Evolutionary conservation across 2,113 vertebrate species (phyloP).

Genomic region (Steatornis caripensis): DNA sequence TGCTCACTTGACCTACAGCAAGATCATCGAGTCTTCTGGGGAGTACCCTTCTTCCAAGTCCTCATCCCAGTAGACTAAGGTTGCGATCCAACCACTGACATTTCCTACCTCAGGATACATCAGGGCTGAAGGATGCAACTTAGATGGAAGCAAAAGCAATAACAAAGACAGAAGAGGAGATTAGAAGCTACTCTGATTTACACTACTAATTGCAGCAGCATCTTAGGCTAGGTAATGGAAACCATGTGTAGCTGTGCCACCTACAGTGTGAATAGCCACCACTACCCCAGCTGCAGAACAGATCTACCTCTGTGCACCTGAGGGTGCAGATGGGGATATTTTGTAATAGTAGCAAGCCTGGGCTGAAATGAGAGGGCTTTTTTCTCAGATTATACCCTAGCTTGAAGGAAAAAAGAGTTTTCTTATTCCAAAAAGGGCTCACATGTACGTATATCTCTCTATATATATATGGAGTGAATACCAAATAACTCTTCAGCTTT

Average conservation of each 20-base stretch:
- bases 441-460: rapidly evolving
- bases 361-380: not conserved
- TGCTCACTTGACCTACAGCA: not conserved
- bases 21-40: not conserved
- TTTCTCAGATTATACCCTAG: not conserved
- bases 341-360: not conserved
- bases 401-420: not conserved
- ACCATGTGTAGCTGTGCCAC: not conserved
- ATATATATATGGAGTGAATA: not conserved
- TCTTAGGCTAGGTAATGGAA: not conserved
- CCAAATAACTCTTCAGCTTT: not conserved
- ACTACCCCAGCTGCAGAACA: not conserved
- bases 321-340: not conserved
- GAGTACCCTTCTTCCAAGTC: not conserved
- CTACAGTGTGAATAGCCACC: rapidly evolving
- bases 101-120: not conserved
- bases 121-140: not conserved
- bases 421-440: not conserved
- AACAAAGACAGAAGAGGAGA: not conserved
- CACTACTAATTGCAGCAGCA: not conserved
- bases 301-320: not conserved
- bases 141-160: not conserved
- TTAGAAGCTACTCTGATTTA: not conserved
- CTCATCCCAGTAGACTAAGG: not conserved
- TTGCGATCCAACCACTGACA: not conserved